These are phyloP conservation scores for Panzeria rudis DNA, from an alignment of 2,888 invertebrate species.

Conservation along the genomic window DNA sequence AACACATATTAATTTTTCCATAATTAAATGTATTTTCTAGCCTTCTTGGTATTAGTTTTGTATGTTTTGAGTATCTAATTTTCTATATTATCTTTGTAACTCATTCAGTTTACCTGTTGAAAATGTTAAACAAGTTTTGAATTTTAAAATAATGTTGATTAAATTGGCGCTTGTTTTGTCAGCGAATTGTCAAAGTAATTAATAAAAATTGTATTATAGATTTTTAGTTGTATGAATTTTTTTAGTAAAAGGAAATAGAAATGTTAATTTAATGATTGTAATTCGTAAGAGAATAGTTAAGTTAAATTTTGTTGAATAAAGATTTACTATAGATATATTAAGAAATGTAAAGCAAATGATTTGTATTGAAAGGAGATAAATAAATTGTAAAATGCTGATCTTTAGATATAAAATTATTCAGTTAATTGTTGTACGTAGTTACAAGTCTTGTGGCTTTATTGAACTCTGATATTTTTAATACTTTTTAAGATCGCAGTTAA, in stretches of 20 bases:
- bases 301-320: neutral
- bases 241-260: conserved; percentile 51
- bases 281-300: neutral
- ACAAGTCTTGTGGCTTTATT: too few species aligned
- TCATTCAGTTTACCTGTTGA: conserved; percentile 51
- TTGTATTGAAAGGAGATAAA: neutral
- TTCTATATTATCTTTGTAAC: conserved; percentile 6
- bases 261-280: conserved; percentile 30
- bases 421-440: too few species aligned
- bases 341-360: neutral
- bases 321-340: neutral
- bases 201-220: conserved; percentile 56
- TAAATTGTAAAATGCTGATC: too few species aligned
- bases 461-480: too few species aligned
- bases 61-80: neutral
- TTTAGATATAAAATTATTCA: too few species aligned
- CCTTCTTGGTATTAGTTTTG: conserved; percentile 38
- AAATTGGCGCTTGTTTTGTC: conserved; percentile 71
- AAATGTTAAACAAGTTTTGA: conserved; percentile 69
- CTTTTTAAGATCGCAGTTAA: too few species aligned
- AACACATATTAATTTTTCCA: conserved; percentile 38
- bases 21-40: conserved; percentile 65
- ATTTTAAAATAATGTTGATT: conserved; percentile 63
- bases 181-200: conserved; percentile 70
- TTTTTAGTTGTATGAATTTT: conserved; percentile 22